phyloP scores from a whole-genome alignment of 2,113 vertebrate genomes.

The Lasiurus cinereus region DNA sequence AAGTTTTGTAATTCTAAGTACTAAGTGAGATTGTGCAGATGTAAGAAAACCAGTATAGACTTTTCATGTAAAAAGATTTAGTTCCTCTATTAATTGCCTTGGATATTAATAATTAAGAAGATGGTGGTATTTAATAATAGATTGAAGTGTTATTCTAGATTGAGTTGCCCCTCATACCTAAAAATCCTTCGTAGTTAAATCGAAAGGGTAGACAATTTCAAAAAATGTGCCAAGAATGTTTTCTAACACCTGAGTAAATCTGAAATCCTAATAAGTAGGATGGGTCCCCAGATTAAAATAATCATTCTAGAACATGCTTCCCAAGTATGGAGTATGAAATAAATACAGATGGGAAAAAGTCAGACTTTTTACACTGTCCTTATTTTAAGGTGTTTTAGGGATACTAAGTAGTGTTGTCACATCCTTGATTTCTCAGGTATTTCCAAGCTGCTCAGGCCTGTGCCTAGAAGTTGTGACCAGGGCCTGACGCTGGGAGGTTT shows the following conservation, averaged over 20 bases:
- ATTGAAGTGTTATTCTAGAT: neutral
- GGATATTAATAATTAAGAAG: neutral
- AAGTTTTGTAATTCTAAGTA: constrained; percentile 19
- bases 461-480: neutral
- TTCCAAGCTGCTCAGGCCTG: neutral
- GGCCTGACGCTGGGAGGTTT: neutral
- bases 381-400: neutral
- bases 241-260: neutral
- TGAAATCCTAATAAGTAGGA: neutral
- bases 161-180: neutral
- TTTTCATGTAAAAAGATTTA: neutral
- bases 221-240: constrained; percentile 22
- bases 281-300: neutral
- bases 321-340: neutral
- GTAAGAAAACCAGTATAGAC: constrained; percentile 46
- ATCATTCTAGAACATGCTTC: neutral
- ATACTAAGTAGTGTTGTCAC: constrained; percentile 2
- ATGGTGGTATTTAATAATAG: neutral
- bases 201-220: neutral
- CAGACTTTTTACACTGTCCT: neutral
- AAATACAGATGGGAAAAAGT: neutral
- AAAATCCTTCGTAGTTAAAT: constrained; percentile 22
- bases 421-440: constrained; percentile 2
- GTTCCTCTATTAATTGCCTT: neutral
- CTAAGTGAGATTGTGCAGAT: neutral